Base-by-base conservation (phyloP, 2,888 invertebrate species). In the Mesorhabditis spiculigera region DNA sequence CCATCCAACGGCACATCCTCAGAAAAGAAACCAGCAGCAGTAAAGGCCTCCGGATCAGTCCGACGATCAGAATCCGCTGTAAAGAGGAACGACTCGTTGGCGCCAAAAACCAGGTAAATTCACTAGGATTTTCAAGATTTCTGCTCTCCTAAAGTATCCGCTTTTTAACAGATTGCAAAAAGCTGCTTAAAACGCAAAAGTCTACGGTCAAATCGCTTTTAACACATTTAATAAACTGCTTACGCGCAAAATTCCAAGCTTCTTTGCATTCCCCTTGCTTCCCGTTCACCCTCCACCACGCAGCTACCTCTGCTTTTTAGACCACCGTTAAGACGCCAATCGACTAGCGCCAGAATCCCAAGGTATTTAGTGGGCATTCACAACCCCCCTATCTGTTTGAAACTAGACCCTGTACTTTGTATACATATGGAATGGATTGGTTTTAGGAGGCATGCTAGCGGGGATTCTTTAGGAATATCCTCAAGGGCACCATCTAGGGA, bases 281-380 rank as follows among this genome's bases (percentile, higher is more conserved):
- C 58, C n/a, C n/a, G 8, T 50, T n/a, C n/a, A 28, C 28, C 28
- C 28, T 28, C 28, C 28, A 3, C 28, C 28, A 28, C 28, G 28
- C 28, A 50, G 58, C 58, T 13, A 10, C n/a, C 8, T 50, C 58
- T 50, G 10, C n/a, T 50, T 50, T 50, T 50, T 50, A 50, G 58
- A 50, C 58, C 58, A n/a, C 58, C 58, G n/a, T 50, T 50, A 50
- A 50, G 58, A 50, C 58, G 58, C 10, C 58, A 50, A 50, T 50
- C 58, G n/a, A 50, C 58, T 50, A 50, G 58, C 58, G n/a, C 8
- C 58, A 50, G n/a, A 50, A 50, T 50, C 10, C 58, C 8, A 50
- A 50, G 58, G 58, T 50, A 28, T 28, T 28, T 28, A 28, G 28
- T 28, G 28, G 28, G 28, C 28, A 28, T 28, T 28, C 1, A 28